Percentiles rank a stretch among this genome's conserved stretches.
phyloP scores from a whole-genome alignment of 1,140 invertebrate genomes.

The Teleogryllus occipitalis region DNA sequence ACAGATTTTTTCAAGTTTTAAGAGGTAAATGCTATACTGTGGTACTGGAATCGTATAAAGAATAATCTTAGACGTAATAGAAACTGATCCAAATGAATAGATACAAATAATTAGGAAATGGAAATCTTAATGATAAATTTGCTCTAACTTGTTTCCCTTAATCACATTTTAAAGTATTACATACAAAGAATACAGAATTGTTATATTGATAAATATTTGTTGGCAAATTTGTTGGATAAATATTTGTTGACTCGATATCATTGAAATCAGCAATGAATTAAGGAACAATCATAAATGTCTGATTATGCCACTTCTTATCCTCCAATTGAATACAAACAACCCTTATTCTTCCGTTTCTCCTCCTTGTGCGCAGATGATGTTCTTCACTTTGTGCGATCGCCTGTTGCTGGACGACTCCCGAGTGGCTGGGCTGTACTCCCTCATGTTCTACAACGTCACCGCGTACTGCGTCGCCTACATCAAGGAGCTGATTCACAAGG shows the following conservation, averaged over 20 bases:
- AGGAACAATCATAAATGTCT: not conserved
- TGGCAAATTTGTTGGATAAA: too few species aligned
- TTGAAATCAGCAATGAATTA: not conserved
- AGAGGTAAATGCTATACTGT: too few species aligned
- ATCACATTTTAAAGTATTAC: too few species aligned
- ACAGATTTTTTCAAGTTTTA: too few species aligned
- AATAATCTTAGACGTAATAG: too few species aligned
- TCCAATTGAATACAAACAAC: not conserved
- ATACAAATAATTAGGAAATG: too few species aligned
- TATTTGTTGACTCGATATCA: not conserved
- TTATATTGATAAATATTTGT: too few species aligned
- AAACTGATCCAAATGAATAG: too few species aligned
- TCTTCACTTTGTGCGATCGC: conserved; percentile 62
- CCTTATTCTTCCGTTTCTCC: not conserved
- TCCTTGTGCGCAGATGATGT: conserved; percentile 49
- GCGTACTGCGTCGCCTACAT: conserved; percentile 67
- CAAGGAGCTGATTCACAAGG: conserved; percentile 59
- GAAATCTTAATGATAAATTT: too few species aligned
- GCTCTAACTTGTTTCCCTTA: too few species aligned
- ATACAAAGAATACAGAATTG: too few species aligned
- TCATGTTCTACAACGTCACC: conserved; percentile 74
- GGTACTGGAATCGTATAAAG: too few species aligned
- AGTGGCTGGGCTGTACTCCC: conserved; percentile 60
- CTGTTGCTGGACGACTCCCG: conserved; percentile 50
- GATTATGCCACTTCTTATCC: not conserved